Conservation (phyloP, 2,113 vertebrate genomes). For the Chaetops frenatus region DNA sequence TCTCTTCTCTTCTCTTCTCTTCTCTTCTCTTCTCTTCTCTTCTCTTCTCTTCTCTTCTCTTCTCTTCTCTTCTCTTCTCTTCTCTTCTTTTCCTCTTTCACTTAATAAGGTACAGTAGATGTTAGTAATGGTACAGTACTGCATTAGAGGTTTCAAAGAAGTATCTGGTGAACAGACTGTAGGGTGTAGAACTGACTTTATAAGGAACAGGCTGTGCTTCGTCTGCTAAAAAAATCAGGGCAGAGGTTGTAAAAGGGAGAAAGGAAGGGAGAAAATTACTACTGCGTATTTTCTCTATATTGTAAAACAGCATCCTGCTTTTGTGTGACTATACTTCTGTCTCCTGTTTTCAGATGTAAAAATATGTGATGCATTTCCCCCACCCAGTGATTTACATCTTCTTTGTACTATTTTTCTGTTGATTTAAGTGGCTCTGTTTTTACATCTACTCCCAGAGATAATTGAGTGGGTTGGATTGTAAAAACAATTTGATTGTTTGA, state of each 20-base stretch:
- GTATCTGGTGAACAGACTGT: not conserved
- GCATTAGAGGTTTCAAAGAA: not conserved
- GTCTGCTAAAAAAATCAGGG: not conserved
- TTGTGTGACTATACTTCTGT: not conserved
- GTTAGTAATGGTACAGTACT: not conserved
- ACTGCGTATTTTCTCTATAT: not conserved
- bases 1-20: not conserved
- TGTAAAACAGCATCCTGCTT: not conserved
- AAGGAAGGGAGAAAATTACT: not conserved
- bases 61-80: not conserved
- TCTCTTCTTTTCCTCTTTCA: not conserved
- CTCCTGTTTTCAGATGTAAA: not conserved
- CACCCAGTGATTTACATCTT: constrained; percentile 10
- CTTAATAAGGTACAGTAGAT: not conserved
- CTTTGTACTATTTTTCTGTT: constrained; percentile 19
- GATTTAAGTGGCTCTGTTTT: constrained; percentile 24
- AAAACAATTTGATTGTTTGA: constrained; percentile 51
- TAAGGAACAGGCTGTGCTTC: not conserved
- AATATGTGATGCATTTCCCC: constrained; percentile 6
- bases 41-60: not conserved
- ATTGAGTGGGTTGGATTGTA: constrained; percentile 11
- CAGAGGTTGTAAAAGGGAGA: not conserved
- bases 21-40: not conserved
- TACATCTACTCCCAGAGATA: constrained; percentile 25
- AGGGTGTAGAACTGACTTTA: not conserved